Base-by-base conservation (phyloP, 2,888 invertebrate genomes). In the Doris montereyensis region DNA sequence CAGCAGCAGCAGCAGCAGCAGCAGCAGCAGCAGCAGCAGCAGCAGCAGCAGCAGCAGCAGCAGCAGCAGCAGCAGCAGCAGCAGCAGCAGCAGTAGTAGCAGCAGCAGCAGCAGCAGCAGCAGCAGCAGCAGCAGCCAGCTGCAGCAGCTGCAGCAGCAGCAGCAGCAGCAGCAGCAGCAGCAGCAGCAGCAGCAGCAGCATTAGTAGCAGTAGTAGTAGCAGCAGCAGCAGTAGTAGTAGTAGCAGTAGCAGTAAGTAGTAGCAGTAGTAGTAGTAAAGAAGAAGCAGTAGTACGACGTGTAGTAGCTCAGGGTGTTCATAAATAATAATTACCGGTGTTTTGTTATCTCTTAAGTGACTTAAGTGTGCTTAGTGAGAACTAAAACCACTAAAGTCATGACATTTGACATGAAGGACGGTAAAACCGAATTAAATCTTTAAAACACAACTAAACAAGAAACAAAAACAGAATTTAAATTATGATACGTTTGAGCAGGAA, bases 11-110 rank as follows among this genome's bases (percentile, higher is more conserved):
- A 77, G 77, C 41, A 77, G 77, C 2, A 77, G 77, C 41, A 76
- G 60, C 26, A 57, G 60, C 0, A 41, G 76, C 68, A 76, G 76
- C 35, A 52, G 76, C 67, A 76, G 76, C 60, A 78, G 78, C 34
- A 78, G 78, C 60, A 78, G 78, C 75, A 78, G 78, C 65, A 78
- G 78, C 75, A 74, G 78, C 32, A 78, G 78, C 62, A 65, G 78
- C 75, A 78, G 78, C 75, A 78, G 78, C 60, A 78, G 78, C 75
- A 78, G 78, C 60, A 78, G 78, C 62, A 78, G 77, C 74, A 77
- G 77, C 74, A 71, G 77, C 74, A 77, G 77, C 74, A 77, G 72
- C 34, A 70, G 34, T 70, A 70, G 75, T 75, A 35, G 62, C 62
- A 35, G 32, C 21, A 62, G 32, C 34, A 62, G 41, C 34, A 35